Evolutionary conservation across 2,888 invertebrate genomes (phyloP), one percentile per base, ranked within the genome.

Genomic region (Thymelicus acteon): DNA sequence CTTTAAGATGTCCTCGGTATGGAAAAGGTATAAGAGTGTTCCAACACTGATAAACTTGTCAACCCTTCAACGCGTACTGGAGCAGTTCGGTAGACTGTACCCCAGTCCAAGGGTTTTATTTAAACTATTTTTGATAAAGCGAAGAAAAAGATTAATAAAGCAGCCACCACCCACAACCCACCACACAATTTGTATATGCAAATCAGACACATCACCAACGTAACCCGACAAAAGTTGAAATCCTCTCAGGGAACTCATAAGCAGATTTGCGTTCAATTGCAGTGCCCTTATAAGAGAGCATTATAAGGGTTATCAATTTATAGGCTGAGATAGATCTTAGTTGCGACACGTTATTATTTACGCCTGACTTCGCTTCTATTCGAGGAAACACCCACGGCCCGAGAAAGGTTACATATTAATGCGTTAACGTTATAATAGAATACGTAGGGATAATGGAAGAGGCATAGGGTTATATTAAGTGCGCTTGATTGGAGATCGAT

Each of bases 381-480:
- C 76, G 71, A 73, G 72, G 77, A 75, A 77, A 72, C 78, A 76
- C 79, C 79, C 78, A 79, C 79, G 79, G 68, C 62, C 60, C 73
- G 72, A 73, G 76, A 76, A 75, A 77, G 75, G 76, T 78, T 77
- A 77, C 73, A 77, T 76, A 76, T 76, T 73, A 75, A 75, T 72
- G 67, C 66, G 24, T 54, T 61, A 64, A 67, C 24, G n/a, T 60
- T 65, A 31, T 31, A 31, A 31, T 31, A 31, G 31, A 31, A 31
- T 31, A 31, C n/a, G 70, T 58, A 72, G 39, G 64, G 48, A 2
- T 31, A 12, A 75, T 79, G 73, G 79, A 79, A 72, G 68, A 2
- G 75, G 7, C 74, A 5, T 13, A 37, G 13, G 57, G 13, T 37
- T 4, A 37, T 31, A 6, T 13, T 13, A 7, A 6, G 31, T 37